These are phyloP conservation scores for Hypercompe scribonia DNA, from an alignment of 2,888 invertebrate genomes.

Conservation along the genomic window DNA sequence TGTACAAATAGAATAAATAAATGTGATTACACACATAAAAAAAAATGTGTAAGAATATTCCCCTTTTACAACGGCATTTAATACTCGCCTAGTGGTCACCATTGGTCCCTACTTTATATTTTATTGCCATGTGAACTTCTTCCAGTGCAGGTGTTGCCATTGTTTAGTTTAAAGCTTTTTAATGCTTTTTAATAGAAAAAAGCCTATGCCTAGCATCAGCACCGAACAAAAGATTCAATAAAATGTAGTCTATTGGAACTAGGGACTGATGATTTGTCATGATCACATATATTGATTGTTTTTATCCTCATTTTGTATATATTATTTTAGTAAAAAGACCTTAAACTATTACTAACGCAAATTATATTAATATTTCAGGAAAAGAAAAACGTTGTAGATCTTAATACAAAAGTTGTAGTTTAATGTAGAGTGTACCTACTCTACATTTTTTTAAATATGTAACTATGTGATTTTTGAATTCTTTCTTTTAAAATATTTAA, in stretches of 20 bases:
- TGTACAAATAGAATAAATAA: too few species aligned
- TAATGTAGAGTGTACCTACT: background rate
- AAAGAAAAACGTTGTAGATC: background rate
- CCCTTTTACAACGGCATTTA: slow-evolving; percentile 24
- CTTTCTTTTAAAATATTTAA: too few species aligned
- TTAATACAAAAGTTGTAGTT: background rate
- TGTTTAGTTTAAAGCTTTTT: slow-evolving; percentile 60
- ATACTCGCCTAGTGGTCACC: slow-evolving; percentile 35
- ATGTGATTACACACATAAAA: too few species aligned
- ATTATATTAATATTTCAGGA: background rate
- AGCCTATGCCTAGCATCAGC: slow-evolving; percentile 23
- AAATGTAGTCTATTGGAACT: slow-evolving; percentile 24
- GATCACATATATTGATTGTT: slow-evolving; percentile 43
- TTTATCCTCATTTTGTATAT: slow-evolving; percentile 10
- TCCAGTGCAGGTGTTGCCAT: slow-evolving; percentile 60
- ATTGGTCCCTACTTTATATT: slow-evolving; percentile 56
- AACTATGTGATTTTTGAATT: background rate
- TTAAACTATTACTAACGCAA: slow-evolving; percentile 1
- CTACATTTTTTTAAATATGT: background rate
- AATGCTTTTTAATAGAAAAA: slow-evolving; percentile 53
- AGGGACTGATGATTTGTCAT: slow-evolving; percentile 37
- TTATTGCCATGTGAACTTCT: slow-evolving; percentile 73
- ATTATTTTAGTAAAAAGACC: background rate
- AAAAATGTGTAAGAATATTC: slow-evolving; percentile 12
- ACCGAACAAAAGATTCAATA: slow-evolving; percentile 38